phyloP scores from a whole-genome alignment of 2,113 vertebrate genomes.

The Tyrannus savana region DNA sequence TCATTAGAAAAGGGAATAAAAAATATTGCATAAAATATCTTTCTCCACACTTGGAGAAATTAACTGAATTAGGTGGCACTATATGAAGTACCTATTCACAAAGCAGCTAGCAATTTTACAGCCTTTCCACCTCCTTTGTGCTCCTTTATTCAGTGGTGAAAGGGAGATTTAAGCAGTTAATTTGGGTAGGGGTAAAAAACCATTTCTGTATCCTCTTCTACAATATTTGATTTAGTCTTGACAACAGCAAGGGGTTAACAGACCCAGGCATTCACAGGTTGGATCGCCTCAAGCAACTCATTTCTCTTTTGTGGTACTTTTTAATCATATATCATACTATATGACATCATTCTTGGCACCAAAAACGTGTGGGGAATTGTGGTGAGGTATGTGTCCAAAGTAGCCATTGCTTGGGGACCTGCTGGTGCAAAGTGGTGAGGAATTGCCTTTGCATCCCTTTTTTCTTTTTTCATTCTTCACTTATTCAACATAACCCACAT shows the following conservation, averaged over 20 bases:
- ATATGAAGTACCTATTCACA: background rate
- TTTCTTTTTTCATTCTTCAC: background rate
- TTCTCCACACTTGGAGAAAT: background rate
- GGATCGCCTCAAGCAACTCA: background rate
- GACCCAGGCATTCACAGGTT: background rate
- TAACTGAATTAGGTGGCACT: background rate
- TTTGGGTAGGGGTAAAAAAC: background rate
- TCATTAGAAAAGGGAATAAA: background rate
- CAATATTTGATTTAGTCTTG: background rate
- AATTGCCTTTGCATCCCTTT: background rate
- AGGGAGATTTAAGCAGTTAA: background rate
- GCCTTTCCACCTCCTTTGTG: background rate
- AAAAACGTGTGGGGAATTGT: fast-evolving
- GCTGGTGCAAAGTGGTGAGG: background rate
- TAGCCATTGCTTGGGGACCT: background rate
- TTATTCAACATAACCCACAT: background rate
- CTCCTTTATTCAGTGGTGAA: background rate
- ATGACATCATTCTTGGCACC: background rate
- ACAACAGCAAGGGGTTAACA: background rate
- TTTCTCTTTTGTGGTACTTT: background rate
- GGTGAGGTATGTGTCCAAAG: background rate
- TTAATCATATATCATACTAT: background rate
- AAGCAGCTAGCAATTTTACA: background rate
- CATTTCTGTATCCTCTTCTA: background rate
- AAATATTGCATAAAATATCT: background rate